These are phyloP conservation scores for Drosophila truncata DNA, from an alignment of 1,140 invertebrate genomes.

Conservation along the genomic window DNA sequence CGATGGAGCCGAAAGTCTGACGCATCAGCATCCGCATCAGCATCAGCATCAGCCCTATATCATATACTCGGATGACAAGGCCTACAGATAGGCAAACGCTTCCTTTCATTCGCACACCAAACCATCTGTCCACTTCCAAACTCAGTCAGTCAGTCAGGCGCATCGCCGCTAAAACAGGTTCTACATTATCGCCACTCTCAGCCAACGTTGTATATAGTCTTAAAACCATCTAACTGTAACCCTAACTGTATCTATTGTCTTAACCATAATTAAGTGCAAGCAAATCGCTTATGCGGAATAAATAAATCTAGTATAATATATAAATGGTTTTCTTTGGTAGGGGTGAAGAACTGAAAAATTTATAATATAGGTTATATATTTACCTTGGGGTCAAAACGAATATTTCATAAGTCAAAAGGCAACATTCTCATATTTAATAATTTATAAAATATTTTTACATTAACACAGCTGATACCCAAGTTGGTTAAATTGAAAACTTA, in stretches of 20 bases:
- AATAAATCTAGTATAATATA: conserved; percentile 74
- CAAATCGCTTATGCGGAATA: conserved; percentile 62
- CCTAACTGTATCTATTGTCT: conserved; percentile 69
- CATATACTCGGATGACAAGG: conserved; percentile 85
- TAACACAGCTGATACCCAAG: neutral
- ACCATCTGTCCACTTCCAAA: conserved; percentile 35
- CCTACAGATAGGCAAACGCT: conserved; percentile 76
- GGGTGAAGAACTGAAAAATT: too few relatives aligned
- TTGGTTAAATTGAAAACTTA: neutral
- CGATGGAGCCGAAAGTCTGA: conserved; percentile 65
- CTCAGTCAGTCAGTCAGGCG: conserved; percentile 74
- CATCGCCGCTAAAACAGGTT: conserved; percentile 72
- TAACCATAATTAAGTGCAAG: conserved; percentile 71
- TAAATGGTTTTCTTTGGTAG: neutral
- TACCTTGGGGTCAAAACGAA: too few relatives aligned
- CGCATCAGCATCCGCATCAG: conserved; percentile 64
- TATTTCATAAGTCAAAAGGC: too few relatives aligned
- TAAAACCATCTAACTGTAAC: conserved; percentile 74
- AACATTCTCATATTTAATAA: too few relatives aligned
- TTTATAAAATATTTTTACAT: too few relatives aligned
- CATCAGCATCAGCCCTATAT: conserved; percentile 81
- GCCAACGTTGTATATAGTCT: conserved; percentile 78
- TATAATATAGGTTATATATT: too few relatives aligned
- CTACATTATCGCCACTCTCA: conserved; percentile 76
- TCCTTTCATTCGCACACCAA: conserved; percentile 32